These are phyloP conservation scores for Drosophila macrothrix DNA, from an alignment of 2,888 invertebrate genomes.

Conservation along the genomic window DNA sequence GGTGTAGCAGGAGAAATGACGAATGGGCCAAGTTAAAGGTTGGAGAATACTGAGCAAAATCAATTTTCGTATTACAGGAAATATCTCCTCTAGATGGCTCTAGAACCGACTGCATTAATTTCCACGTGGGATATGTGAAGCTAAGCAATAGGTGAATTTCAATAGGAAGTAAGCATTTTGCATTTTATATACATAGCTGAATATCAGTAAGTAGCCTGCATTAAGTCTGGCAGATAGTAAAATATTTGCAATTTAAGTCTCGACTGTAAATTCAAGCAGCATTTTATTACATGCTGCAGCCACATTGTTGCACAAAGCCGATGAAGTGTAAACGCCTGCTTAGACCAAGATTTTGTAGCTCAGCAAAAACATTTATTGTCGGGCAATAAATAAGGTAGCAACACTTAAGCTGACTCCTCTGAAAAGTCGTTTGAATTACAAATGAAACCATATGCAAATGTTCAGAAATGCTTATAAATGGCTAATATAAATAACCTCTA, in stretches of 20 bases:
- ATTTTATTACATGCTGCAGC: constrained; percentile 20
- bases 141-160: constrained; percentile 1
- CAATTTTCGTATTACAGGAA: not conserved
- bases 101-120: not conserved
- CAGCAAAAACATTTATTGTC: constrained; percentile 3
- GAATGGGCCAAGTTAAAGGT: not conserved
- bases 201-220: not conserved
- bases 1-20: not conserved
- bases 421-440: constrained; percentile 19
- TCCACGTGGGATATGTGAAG: not conserved
- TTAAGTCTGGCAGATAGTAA: constrained; percentile 2
- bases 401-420: not conserved
- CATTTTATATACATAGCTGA: not conserved
- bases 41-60: not conserved
- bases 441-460: constrained; percentile 4
- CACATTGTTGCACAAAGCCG: constrained; percentile 41
- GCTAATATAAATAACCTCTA: not conserved
- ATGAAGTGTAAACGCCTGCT: constrained; percentile 17
- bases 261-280: constrained; percentile 32
- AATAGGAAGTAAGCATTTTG: not conserved
- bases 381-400: constrained; percentile 27
- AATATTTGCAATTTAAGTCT: constrained; percentile 38
- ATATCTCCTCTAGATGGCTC: not conserved
- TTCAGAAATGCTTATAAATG: not conserved
- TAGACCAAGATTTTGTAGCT: constrained; percentile 2